Base-by-base conservation (phyloP, 2,797 vertebrate genomes). In the Acrossocheilus wenchowensis region DNA sequence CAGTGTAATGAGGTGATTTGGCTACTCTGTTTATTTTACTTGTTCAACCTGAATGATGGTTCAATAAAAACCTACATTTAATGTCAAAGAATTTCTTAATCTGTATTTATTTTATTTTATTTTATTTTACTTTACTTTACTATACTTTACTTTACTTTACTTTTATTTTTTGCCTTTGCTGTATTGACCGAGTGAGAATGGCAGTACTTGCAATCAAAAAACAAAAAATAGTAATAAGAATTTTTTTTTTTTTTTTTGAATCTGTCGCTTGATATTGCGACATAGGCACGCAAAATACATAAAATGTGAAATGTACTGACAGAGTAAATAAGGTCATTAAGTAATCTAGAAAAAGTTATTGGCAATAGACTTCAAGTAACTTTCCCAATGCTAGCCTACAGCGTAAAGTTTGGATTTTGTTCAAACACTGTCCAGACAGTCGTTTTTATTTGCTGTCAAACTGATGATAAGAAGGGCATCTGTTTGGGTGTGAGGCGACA, bases 391-490 rank as follows among this genome's bases (percentile, higher is more conserved):
- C 36, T 60, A 60, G 36, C 54, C 36, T n/a, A 78, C 1, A 43
- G 64, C 1, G 15, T 19, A 19, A 36, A 19, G 15, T 68, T 19
- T 17, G 62, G 34, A 57, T 60, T n/a, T 23, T 26, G 23, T 26
- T 7, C 2, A 43, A 36, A 62, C 23, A 79, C 41, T 62, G 14
- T 62, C 77, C 21, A 62, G 54, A 66, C 26, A 80, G 57, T 11
- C 7, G 1, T 62, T 62, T 60, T 43, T 26, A 19, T 30, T 79
- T 79, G 14, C 36, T 79, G 78, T 64, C 54, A 78, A 21, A 57
- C 34, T 78, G 75, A n/a, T 78, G 52, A 57, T 62, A 62, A 79
- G 54, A 62, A 79, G 39, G 23, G 15, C 77, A 62, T 62, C 52
- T 74, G 54, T 74, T 82, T 83, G 19, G 39, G 68, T 34, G 36